Percentiles rank a stretch among this genome's conserved stretches.
Conservation (phyloP, 2,797 vertebrate genomes). For the Iguana delicatissima region DNA sequence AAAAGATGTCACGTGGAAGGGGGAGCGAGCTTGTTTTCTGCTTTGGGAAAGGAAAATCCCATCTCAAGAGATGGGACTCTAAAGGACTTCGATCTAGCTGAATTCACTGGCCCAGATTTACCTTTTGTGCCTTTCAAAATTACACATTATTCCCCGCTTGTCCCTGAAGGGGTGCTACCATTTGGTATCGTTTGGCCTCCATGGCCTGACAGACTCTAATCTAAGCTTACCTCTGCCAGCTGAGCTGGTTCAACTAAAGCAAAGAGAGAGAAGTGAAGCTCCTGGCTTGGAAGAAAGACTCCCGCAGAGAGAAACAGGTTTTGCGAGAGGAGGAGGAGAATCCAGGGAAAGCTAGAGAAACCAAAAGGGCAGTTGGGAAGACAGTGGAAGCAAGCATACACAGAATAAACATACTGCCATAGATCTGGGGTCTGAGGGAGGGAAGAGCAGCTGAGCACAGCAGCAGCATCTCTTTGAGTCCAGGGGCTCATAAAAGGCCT, state of each 20-base stretch:
- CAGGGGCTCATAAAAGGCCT: no score
- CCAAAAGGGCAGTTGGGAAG: conserved; percentile 62
- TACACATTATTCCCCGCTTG: not conserved
- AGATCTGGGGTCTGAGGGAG: no score
- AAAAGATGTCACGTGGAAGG: no score
- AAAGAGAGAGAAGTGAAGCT: conserved; percentile 8
- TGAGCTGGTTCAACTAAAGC: not conserved
- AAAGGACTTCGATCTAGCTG: no score
- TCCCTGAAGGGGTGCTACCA: not conserved
- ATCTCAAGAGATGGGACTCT: no score
- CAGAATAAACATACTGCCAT: conserved; percentile 14
- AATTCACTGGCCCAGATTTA: no score
- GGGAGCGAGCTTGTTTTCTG: no score
- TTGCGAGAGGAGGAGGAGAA: conserved; percentile 57
- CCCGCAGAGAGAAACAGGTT: conserved; percentile 63
- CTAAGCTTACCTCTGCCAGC: conserved; percentile 29
- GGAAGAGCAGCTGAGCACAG: no score
- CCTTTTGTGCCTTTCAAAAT: not conserved
- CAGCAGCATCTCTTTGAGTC: no score
- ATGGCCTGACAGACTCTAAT: not conserved
- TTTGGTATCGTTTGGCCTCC: no score
- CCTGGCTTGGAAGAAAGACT: conserved; percentile 67
- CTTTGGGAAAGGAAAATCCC: no score
- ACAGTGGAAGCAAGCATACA: conserved; percentile 55
- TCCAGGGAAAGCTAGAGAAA: conserved; percentile 57